Evolutionary conservation across 2,113 vertebrate species (phyloP), one percentile per base, ranked within the genome.

Genomic region (Semicossyphus pulcher): DNA sequence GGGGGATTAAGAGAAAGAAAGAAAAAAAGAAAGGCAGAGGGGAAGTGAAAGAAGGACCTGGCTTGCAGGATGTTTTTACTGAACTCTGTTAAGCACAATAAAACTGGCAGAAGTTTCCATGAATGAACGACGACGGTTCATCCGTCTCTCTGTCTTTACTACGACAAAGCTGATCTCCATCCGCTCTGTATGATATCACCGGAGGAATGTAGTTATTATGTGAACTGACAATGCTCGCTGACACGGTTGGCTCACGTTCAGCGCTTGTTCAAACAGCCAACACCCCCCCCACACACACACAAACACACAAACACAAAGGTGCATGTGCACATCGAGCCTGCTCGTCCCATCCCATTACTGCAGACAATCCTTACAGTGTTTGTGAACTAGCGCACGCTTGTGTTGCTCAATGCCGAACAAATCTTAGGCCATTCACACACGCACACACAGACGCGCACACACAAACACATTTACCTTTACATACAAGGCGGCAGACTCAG

Each of bases 301-400:
- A 66, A 16, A 57, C 25, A 65, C 57, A 23, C 57, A 41, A 45
- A 66, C 51, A 80, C 41, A 65, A 44, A 83, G 68, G 57, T 83
- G 70, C 68, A 57, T 72, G 60, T 65, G 26, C 65, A 41, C 74
- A 66, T 61, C 48, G 47, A 61, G 52, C 44, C 37, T 20, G 49
- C 62, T 67, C 48, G 29, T 81, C 74, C 75, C 75, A 51, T 56
- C 73, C 54, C 65, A 78, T 84, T 80, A 81, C 66, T 52, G 63
- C 56, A 66, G 77, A 90, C 87, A 89, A 66, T 80, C 51, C 70
- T 72, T 48, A 25, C 82, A 88, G 80, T 86, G 85, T 88, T 79
- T 82, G 44, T 56, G 64, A 74, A 60, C 61, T 29, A 44, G 34
- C 67, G 10, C 75, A 56, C 29, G 32, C 37, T 61, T 42, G 52